These are phyloP conservation scores for Tubulanus polymorphus DNA, from an alignment of 2,888 invertebrate genomes.

Conservation along the genomic window DNA sequence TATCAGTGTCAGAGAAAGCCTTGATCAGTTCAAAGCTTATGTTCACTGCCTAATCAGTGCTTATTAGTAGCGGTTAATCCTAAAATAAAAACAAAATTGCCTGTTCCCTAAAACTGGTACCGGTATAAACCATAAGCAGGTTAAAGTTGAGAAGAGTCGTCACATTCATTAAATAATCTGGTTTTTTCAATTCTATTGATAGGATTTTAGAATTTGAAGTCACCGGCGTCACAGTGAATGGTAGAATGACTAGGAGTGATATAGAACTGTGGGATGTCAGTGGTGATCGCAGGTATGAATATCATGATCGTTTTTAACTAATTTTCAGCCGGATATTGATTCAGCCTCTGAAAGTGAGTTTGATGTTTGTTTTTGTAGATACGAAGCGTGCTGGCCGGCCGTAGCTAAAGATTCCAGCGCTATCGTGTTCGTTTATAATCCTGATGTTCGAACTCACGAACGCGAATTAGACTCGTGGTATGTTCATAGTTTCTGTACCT, in stretches of 20 bases:
- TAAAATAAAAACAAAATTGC: too few relatives aligned
- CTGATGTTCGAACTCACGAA: slow-evolving; percentile 57
- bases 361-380: slow-evolving; percentile 59
- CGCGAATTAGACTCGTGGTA: slow-evolving; percentile 63
- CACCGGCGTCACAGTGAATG: slow-evolving; percentile 61
- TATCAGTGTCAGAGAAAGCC: too few relatives aligned
- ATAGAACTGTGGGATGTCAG: slow-evolving; percentile 79
- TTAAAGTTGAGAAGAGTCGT: too few relatives aligned
- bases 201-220: slow-evolving; percentile 75
- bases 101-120: too few relatives aligned
- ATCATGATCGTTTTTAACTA: neutral
- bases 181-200: slow-evolving; percentile 21
- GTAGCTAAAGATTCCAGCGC: slow-evolving; percentile 67
- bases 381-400: slow-evolving; percentile 73
- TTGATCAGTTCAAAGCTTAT: too few relatives aligned
- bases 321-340: neutral
- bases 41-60: too few relatives aligned
- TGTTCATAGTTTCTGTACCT: slow-evolving; percentile 4
- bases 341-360: neutral
- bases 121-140: too few relatives aligned
- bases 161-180: neutral
- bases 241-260: slow-evolving; percentile 62
- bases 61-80: too few relatives aligned
- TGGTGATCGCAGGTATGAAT: slow-evolving; percentile 66
- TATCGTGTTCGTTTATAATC: slow-evolving; percentile 67